Base-by-base conservation (phyloP, 2,888 invertebrate genomes). In the Dexiosoma caninum region DNA sequence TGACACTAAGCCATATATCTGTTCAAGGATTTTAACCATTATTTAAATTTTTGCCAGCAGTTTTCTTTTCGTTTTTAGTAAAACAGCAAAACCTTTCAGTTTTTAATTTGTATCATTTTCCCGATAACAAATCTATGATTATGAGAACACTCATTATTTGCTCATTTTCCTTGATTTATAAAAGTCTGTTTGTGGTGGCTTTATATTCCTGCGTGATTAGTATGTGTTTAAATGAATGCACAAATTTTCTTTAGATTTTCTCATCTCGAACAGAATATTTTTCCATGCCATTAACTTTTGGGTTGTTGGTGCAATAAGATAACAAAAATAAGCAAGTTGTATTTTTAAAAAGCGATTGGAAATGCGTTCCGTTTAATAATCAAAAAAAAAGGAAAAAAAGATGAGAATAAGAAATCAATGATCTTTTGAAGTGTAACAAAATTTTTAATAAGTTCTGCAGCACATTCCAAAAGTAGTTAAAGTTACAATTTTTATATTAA, bases 201-300 rank as follows among this genome's bases (percentile, higher is more conserved):
- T 44, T 10, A 3, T 19, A 2, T 44, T 16, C 2, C 19, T 44
- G 19, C 19, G 6, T n/a, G n/a, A 8, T 12, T 10, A 4, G 16
- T 44, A 9, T 44, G 44, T 0, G 9, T 19, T 4, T 4, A 10
- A 44, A 44, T 44, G 16, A 19, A 9, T 44, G 44, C 19, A 44
- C 16, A 19, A 27, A 12, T 55, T 12, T 35, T 55, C 19, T 35
- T 35, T 55, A 10, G 16, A 62, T 51, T 60, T 66, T 57, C 57
- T 9, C 55, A 49, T 27, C 40, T 75, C 51, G 32, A 51, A 60
- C 42, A 59, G 49, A 79, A 79, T 66, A 59, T 79, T 75, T 77
- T 75, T 79, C 75, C 79, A 79, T 46, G 46, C 75, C 79, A 79
- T 79, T 79, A 75, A 70, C 37, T 70, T 75, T 74, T 67, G 6